Evolutionary conservation across 2,113 vertebrate species (phyloP), one percentile per base, ranked within the genome.

Genomic region (Oreotrochilus melanogaster): DNA sequence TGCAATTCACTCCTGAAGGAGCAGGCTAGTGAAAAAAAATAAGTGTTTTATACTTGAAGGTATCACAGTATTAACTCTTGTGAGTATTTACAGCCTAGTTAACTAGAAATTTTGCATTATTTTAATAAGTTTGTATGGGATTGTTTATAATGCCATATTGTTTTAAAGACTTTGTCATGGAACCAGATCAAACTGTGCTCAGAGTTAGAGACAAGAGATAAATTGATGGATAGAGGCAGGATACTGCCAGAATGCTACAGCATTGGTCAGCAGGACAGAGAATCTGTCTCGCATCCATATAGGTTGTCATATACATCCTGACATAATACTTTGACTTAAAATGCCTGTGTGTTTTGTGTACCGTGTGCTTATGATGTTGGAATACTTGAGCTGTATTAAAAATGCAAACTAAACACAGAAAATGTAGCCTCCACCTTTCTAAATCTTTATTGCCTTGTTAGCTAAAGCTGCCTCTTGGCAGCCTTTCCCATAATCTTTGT

Each of bases 401-500:
- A 58, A 30, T 81, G 65, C 54, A 78, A 88, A 65, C 76, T 78
- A 48, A 84, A 84, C 30, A 43, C 35, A 69, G 83, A 81, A 92
- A 72, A 81, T 87, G 56, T 81, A 87, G 83, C 92, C n/a, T 48
- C 72, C 76, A 91, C 80, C 91, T 95, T 95, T 65, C 89, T 89
- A 91, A 89, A 85, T 95, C 48, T 94, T 93, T 89, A 95, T 87
- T 94, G 89, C 66, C 95, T 93, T 81, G 42, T 96, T 96, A 93
- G 91, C 92, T 85, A 89, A 97, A 95, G 24, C 76, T 97, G 94
- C 95, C 93, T 92, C 89, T 96, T 96, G 95, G 94, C 95, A 96
- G 93, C 86, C 61, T 95, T 92, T 92, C 65, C 65, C 62, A 69
- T 89, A 65, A 57, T 95, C 73, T 92, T 96, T 97, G 91, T 96